Percentiles rank a stretch among this genome's conserved stretches.
Evolutionary conservation across 2,113 vertebrate species (phyloP).

Genomic region (Hippopotamus amphibius): DNA sequence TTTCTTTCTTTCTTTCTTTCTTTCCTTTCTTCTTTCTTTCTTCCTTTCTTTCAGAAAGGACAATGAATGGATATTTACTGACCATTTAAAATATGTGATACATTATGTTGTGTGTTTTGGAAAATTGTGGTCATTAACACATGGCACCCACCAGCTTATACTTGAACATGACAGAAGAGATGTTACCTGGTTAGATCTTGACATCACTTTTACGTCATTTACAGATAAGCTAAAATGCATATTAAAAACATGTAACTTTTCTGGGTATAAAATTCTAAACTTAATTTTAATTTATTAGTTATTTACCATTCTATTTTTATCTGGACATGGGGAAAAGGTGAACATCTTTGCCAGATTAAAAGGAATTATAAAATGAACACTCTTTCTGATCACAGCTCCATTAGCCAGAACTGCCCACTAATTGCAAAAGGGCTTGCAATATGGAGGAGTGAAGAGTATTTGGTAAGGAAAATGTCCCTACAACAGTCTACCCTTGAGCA

Average conservation of each 20-base stretch:
- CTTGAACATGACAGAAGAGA: not conserved
- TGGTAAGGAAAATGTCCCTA: not conserved
- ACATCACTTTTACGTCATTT: not conserved
- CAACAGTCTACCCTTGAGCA: not conserved
- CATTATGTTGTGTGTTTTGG: not conserved
- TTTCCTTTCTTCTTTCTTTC: no score
- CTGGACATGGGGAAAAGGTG: not conserved
- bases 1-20: no score
- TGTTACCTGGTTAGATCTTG: not conserved
- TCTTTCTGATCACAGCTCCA: not conserved
- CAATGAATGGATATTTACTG: not conserved
- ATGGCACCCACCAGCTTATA: not conserved
- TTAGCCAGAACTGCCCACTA: not conserved
- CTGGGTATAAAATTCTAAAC: conserved; percentile 18
- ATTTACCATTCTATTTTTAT: not conserved
- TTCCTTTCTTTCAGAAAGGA: not conserved
- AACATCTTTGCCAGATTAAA: not conserved
- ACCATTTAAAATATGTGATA: not conserved
- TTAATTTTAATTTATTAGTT: conserved; percentile 11
- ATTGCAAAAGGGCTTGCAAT: not conserved
- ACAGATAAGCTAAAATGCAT: not conserved
- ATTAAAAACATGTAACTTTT: not conserved
- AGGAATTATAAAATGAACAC: not conserved
- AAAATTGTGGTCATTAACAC: not conserved
- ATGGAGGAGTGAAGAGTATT: not conserved